Evolutionary conservation across 1,140 invertebrate species (phyloP), one percentile per base, ranked within the genome.

Genomic region (Calephelis nemesis): DNA sequence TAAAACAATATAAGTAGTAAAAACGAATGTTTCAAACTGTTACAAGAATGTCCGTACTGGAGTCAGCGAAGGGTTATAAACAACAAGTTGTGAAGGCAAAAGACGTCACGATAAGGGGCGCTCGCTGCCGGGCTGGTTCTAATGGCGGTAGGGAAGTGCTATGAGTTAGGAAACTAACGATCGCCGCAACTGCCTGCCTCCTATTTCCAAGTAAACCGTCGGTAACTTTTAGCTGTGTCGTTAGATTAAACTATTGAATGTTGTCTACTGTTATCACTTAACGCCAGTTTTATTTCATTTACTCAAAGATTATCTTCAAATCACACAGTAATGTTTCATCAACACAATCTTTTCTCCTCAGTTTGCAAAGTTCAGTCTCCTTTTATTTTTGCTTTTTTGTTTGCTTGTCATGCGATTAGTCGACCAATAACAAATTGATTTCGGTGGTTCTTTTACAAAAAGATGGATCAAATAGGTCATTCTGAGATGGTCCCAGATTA

Each of bases 101-200:
- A 70, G 70, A 70, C 68, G 71, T 54, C 69, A 65, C 67, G 70
- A 76, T 74, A 76, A 76, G 74, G 68, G 65, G 66, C 60, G 50
- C 69, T 63, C 63, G 48, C 67, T 65, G 58, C 49, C 58, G 64
- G 71, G 70, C 63, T 63, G 66, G 54, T 65, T 71, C 65, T 74
- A 76, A 76, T 76, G 72, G 72, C 74, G 67, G 64, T 67, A 62
- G 67, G 62, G 67, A 69, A 71, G 71, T 68, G 74, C 60, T 72
- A 68, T 60, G 72, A 76, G 72, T 76, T 71, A 64, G 72, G 63
- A 63, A 79, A 78, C 76, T 80, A 77, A 78, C 77, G 77, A 79
- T 70, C 69, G 62, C 67, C 72, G 68, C 70, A 71, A 75, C 74
- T 74, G 68, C 73, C 70, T 62, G 62, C 62, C 39, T 62, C 60